Evolutionary conservation across 2,888 invertebrate genomes (phyloP).

Genomic region (Caradrina kadenii): DNA sequence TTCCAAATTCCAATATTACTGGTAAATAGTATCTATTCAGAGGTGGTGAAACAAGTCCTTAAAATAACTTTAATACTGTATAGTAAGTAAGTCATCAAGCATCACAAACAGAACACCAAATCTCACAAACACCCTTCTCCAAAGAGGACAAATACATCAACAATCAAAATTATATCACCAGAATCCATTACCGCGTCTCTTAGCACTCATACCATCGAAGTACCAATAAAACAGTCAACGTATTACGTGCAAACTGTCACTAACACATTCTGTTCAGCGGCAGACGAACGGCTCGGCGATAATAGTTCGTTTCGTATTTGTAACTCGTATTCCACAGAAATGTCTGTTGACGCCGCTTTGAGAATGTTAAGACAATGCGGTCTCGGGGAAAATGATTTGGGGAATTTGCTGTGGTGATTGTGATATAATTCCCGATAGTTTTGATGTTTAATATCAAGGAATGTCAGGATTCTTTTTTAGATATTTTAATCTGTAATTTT

Average conservation of each 20-base stretch:
- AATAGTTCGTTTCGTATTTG: conserved; percentile 65
- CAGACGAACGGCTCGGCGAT: conserved; percentile 60
- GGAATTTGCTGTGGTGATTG: conserved; percentile 25
- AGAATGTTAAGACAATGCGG: conserved; percentile 60
- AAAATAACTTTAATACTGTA: too few relatives aligned
- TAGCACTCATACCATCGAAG: conserved; percentile 26
- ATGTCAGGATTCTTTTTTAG: too few relatives aligned
- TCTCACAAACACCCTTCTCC: conserved; percentile 10
- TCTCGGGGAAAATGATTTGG: conserved; percentile 48
- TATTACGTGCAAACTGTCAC: conserved; percentile 56
- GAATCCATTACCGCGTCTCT: conserved; percentile 42
- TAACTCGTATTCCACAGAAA: conserved; percentile 57
- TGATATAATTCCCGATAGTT: background rate
- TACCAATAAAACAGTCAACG: conserved; percentile 51
- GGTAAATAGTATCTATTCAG: too few relatives aligned
- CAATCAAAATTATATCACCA: conserved; percentile 34
- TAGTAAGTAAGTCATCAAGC: too few relatives aligned
- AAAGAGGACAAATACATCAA: conserved; percentile 25
- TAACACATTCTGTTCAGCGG: conserved; percentile 49
- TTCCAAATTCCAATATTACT: too few relatives aligned
- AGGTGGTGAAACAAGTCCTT: too few relatives aligned
- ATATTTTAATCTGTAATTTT: too few relatives aligned
- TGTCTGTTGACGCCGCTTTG: conserved; percentile 52
- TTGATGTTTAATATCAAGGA: background rate
- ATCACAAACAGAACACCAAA: conserved; percentile 7